A percentile compares a stretch with the other conserved stretches of the same genome.
Evolutionary conservation across 2,888 invertebrate species (phyloP).

Genomic region (Cephus sareptanus): DNA sequence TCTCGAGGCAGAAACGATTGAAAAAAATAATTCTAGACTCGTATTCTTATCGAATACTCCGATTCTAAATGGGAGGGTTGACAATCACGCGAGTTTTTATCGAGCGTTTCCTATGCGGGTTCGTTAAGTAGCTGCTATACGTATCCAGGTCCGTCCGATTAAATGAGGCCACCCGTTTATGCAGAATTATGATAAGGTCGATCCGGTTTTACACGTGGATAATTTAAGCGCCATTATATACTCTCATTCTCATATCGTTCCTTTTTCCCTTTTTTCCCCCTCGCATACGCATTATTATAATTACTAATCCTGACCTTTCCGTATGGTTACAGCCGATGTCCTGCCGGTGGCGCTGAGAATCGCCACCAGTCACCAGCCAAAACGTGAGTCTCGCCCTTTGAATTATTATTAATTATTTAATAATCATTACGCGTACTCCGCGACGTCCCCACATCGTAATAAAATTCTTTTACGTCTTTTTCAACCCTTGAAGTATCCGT

Average conservation of each 20-base stretch:
- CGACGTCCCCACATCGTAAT: background rate
- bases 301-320: background rate
- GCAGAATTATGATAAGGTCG: slow-evolving; percentile 12
- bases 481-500: background rate
- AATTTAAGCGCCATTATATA: background rate
- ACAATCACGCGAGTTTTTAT: slow-evolving; percentile 6
- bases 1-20: background rate
- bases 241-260: background rate
- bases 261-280: background rate
- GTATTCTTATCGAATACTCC: slow-evolving; percentile 1
- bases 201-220: slow-evolving; percentile 2
- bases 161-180: slow-evolving; percentile 1
- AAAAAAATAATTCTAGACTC: background rate
- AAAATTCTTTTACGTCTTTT: no score
- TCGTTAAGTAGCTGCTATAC: slow-evolving; percentile 33
- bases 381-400: background rate
- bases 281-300: background rate
- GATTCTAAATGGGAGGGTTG: slow-evolving; percentile 12
- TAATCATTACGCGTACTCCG: background rate
- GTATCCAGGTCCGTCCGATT: background rate
- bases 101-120: slow-evolving; percentile 34
- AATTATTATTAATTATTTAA: background rate
- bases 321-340: background rate
- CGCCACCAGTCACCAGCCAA: background rate
- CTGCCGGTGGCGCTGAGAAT: background rate